Base-by-base conservation (phyloP, 2,797 vertebrate species). In the Margarornis squamiger region DNA sequence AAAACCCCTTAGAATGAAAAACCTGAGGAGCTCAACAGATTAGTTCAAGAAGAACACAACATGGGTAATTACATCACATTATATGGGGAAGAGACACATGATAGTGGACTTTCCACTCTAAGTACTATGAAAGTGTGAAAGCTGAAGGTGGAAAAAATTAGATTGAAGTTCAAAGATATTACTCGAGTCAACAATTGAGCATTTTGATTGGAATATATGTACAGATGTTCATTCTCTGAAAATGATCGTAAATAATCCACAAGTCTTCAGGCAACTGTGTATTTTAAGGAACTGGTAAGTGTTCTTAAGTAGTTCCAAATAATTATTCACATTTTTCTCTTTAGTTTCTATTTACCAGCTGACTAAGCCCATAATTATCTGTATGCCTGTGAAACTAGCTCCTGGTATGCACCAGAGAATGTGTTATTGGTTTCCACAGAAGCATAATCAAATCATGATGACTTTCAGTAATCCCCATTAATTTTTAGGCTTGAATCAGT, bases 261-360 rank as follows among this genome's bases (percentile, higher is more conserved):
- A 82, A 41, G 10, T 5, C 8, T 91, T 72, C 39, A 72, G 49
- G 34, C 20, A 84, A 63, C 12, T n/a, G 6, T 46, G 24, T 46
- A 36, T 88, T 93, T 77, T 62, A 68, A 83, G 43, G 21, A 86
- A 38, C 23, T 61, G 29, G 3, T 83, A 58, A 88, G 10, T 57
- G 24, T 43, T 91, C 48, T 75, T 59, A 52, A 85, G 77, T 62
- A 70, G 29, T 82, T 89, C 29, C 14, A 23, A 77, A 43, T 74
- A 91, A 41, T 76, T 51, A 70, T 62, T 73, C 29, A 70, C 10
- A 73, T 82, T 94, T 96, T 82, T 91, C 78, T 75, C 62, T 84
- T 93, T 62, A 78, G 27, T 68, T 94, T 72, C 66, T 85, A 88
- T 94, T 95, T 95, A 51, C 73, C 62, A 88, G 66, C 45, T 66